These are phyloP conservation scores for Tragelaphus eurycerus DNA, from an alignment of 2,797 vertebrate species.

Conservation along the genomic window DNA sequence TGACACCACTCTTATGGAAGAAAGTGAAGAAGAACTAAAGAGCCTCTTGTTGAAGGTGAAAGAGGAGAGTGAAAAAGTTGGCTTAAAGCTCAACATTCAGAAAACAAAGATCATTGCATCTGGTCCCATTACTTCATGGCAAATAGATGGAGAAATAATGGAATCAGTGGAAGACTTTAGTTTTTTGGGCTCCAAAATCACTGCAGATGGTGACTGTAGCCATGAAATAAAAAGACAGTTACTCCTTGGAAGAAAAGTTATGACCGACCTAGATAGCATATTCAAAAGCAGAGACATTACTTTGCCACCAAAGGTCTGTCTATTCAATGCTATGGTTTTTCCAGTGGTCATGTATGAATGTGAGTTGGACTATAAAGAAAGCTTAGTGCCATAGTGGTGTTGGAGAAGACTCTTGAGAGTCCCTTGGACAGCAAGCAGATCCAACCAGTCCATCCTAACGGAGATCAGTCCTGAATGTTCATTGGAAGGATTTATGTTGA, in stretches of 20 bases:
- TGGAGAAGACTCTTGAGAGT: neutral
- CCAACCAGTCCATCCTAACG: neutral
- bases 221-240: neutral
- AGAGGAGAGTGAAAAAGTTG: neutral
- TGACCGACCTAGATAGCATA: neutral
- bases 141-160: neutral
- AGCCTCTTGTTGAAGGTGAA: neutral
- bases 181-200: neutral
- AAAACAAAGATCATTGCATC: neutral
- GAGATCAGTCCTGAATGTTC: neutral
- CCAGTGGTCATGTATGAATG: neutral
- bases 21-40: neutral
- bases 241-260: neutral
- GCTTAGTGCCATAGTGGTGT: accelerated
- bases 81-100: neutral
- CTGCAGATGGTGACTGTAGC: neutral
- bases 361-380: neutral
- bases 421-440: neutral
- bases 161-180: neutral
- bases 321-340: neutral
- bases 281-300: neutral
- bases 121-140: neutral
- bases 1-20: neutral
- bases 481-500: neutral
- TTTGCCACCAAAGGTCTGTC: neutral